Percentiles rank a stretch among this genome's conserved stretches.
Evolutionary conservation across 2,113 vertebrate species (phyloP).

Genomic region (Neogobius melanostomus): DNA sequence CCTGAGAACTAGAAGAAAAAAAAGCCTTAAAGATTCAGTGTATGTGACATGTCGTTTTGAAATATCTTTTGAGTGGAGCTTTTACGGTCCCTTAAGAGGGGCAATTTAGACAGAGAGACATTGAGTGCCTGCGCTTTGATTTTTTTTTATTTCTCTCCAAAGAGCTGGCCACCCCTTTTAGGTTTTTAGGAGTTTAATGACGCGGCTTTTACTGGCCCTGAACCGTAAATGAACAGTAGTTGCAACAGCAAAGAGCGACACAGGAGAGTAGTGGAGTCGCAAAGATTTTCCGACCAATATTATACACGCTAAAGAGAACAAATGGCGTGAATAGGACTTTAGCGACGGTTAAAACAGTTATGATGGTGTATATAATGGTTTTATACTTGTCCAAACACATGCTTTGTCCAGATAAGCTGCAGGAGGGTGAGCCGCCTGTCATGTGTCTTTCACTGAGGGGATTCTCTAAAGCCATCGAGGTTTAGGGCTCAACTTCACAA

Average conservation of each 20-base stretch:
- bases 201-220: constrained; percentile 24
- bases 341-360: constrained; percentile 47
- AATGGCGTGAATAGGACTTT: constrained; percentile 23
- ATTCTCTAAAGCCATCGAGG: constrained; percentile 57
- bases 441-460: constrained; percentile 56
- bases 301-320: constrained; percentile 33
- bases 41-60: constrained; percentile 11
- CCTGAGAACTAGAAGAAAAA: constrained; percentile 81
- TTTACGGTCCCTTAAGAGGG: constrained; percentile 17
- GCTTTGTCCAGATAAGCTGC: constrained; percentile 69
- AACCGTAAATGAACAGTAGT: constrained; percentile 47
- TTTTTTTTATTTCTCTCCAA: constrained; percentile 22
- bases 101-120: constrained; percentile 19
- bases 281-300: constrained; percentile 16
- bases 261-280: constrained; percentile 29
- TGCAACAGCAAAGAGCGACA: constrained; percentile 18
- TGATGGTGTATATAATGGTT: constrained; percentile 53
- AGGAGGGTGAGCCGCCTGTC: constrained; percentile 62
- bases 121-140: constrained; percentile 15
- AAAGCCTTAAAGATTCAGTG: neutral
- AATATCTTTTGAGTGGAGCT: constrained; percentile 2
- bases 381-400: constrained; percentile 65
- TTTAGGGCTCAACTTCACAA: constrained; percentile 57
- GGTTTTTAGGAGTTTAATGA: constrained; percentile 52
- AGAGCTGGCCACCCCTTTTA: constrained; percentile 18